Percentiles rank a stretch among this genome's conserved stretches.
These are phyloP conservation scores for Lissonota sp. DNA, from an alignment of 2,888 invertebrate genomes.

Conservation along the genomic window DNA sequence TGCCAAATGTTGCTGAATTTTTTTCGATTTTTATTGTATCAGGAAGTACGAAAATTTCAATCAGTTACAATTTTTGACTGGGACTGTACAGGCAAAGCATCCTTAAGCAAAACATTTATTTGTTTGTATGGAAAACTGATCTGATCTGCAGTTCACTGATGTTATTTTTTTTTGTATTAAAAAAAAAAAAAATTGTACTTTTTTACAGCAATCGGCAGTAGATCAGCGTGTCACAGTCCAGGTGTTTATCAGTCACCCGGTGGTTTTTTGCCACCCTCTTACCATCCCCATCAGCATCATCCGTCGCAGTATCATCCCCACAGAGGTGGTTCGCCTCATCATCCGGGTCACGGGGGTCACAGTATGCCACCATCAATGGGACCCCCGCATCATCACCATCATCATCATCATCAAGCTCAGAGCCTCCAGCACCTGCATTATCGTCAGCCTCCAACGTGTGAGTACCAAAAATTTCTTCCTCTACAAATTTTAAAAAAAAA, in stretches of 20 bases:
- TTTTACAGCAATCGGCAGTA: slow-evolving; percentile 78
- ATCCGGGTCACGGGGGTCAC: slow-evolving; percentile 77
- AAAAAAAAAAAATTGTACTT: slow-evolving; percentile 1
- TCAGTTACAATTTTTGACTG: too few species aligned
- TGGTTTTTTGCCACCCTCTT: slow-evolving; percentile 82
- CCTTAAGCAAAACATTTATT: too few species aligned
- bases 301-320: slow-evolving; percentile 81
- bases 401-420: slow-evolving; percentile 78
- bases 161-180: slow-evolving; percentile 5
- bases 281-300: slow-evolving; percentile 80
- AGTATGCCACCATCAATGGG: slow-evolving; percentile 81
- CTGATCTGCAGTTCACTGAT: too few species aligned
- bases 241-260: slow-evolving; percentile 80
- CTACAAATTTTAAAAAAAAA: too few species aligned
- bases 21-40: too few species aligned
- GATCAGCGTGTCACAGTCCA: slow-evolving; percentile 82
- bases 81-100: too few species aligned
- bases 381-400: slow-evolving; percentile 81
- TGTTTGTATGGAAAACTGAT: too few species aligned
- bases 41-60: too few species aligned
- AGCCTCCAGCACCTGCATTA: slow-evolving; percentile 82
- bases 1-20: too few species aligned
- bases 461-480: slow-evolving; percentile 66
- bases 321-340: slow-evolving; percentile 81
- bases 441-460: slow-evolving; percentile 81